Conservation (phyloP, 1,140 invertebrate genomes). For the Caenorhabditis latens region DNA sequence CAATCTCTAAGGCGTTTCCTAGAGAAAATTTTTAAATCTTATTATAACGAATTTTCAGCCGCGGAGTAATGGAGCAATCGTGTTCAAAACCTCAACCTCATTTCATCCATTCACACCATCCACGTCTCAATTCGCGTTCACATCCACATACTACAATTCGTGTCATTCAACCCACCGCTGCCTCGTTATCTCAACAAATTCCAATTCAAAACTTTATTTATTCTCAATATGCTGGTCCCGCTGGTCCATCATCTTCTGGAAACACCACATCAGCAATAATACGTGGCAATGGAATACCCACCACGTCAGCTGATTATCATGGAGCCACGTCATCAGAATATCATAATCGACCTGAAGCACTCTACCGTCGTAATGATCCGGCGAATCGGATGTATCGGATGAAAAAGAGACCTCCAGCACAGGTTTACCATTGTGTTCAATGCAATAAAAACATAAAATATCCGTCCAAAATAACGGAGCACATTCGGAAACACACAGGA, state of each 20-base stretch:
- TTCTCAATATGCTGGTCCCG: too few species aligned
- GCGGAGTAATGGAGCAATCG: neutral
- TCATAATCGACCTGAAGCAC: neutral
- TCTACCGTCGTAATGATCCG: slow-evolving; percentile 16
- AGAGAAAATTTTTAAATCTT: too few species aligned
- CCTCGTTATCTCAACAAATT: too few species aligned
- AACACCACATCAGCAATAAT: neutral
- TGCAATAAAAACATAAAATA: slow-evolving; percentile 78
- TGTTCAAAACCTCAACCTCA: neutral
- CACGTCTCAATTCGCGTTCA: neutral
- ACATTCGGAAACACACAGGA: slow-evolving; percentile 86
- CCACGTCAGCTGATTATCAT: too few species aligned
- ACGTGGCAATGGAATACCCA: neutral
- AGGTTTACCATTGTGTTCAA: slow-evolving; percentile 61
- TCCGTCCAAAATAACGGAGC: slow-evolving; percentile 80
- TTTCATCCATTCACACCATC: neutral
- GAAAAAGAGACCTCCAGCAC: slow-evolving; percentile 74
- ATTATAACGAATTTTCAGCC: neutral
- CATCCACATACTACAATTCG: neutral
- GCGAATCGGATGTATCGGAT: slow-evolving; percentile 33
- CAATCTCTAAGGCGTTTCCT: too few species aligned
- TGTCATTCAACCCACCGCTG: neutral
- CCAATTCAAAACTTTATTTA: too few species aligned
- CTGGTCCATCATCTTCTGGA: too few species aligned
- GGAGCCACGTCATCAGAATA: too few species aligned